phyloP scores from a whole-genome alignment of 37 sponge, comb jelly and placozoan genomes.

The Cladorhizidae sp. region DNA sequence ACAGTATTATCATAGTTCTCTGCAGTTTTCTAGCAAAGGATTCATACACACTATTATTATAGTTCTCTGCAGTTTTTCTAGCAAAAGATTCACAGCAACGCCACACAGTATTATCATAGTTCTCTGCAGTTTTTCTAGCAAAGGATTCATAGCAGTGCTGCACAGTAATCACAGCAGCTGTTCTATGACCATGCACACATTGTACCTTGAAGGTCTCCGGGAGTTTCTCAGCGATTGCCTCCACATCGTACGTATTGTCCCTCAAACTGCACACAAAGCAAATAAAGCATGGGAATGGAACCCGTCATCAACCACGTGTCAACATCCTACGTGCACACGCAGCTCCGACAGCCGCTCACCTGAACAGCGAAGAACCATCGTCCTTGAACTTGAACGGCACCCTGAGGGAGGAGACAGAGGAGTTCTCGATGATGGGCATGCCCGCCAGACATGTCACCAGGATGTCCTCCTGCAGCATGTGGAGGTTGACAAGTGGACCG shows the following conservation, averaged over 20 bases:
- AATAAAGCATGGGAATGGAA: neutral
- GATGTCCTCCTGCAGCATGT: constrained; percentile 62
- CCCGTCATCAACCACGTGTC: neutral
- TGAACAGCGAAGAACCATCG: constrained; percentile 8
- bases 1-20: too few species aligned
- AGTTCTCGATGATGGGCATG: constrained; percentile 49
- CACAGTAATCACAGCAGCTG: too few species aligned
- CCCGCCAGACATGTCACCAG: constrained; percentile 41
- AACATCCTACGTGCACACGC: neutral
- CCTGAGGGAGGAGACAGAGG: constrained; percentile 20
- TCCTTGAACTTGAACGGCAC: constrained; percentile 57
- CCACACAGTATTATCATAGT: too few species aligned
- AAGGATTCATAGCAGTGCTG: too few species aligned
- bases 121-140: too few species aligned
- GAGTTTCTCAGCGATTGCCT: constrained; percentile 20
- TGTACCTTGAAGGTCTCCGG: constrained; percentile 39
- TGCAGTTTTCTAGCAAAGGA: too few species aligned
- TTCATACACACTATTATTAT: too few species aligned
- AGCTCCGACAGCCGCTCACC: neutral
- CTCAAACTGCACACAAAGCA: constrained; percentile 32
- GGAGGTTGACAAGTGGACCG: constrained; percentile 34
- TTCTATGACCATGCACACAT: neutral
- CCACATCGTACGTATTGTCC: constrained; percentile 29
- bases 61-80: too few species aligned
- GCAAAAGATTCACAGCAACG: too few species aligned